Evolutionary conservation across 2,797 vertebrate species (phyloP).

Genomic region (Hoplostethus atlanticus): DNA sequence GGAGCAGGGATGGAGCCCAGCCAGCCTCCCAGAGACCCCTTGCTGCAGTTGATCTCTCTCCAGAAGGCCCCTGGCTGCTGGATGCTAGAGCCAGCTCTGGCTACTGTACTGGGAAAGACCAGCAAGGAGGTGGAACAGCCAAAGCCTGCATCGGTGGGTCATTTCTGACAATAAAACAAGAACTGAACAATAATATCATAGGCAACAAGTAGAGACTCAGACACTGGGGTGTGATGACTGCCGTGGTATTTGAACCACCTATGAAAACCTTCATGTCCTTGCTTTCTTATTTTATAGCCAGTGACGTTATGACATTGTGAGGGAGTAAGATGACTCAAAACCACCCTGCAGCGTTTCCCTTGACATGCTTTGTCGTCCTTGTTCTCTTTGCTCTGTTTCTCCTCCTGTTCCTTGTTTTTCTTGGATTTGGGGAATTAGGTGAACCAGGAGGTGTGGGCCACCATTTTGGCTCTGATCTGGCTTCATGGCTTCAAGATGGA

Average conservation of each 20-base stretch:
- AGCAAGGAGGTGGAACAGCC: conserved; percentile 64
- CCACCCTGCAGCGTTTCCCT: too few relatives aligned
- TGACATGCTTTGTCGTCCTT: background rate
- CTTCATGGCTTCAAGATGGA: conserved; percentile 76
- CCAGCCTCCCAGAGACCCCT: conserved; percentile 30
- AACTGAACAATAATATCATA: too few relatives aligned
- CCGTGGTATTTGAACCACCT: too few relatives aligned
- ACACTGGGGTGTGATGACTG: too few relatives aligned
- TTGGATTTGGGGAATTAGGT: conserved; percentile 53
- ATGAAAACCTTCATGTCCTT: too few relatives aligned
- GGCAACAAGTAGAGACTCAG: too few relatives aligned
- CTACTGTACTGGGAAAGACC: conserved; percentile 67
- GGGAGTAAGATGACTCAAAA: too few relatives aligned
- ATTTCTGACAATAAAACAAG: too few relatives aligned
- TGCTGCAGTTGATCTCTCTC: conserved; percentile 80
- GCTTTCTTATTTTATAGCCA: too few relatives aligned
- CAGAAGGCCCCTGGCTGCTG: conserved; percentile 87
- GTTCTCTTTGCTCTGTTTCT: background rate
- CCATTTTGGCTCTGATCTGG: conserved; percentile 87
- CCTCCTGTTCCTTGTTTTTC: conserved; percentile 3
- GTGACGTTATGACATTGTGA: too few relatives aligned
- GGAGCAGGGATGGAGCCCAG: background rate
- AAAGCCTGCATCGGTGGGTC: conserved; percentile 73
- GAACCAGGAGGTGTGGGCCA: conserved; percentile 82
- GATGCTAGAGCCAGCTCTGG: conserved; percentile 72